Base-by-base conservation (phyloP, 2,888 invertebrate genomes). In the Callimorpha dominula region DNA sequence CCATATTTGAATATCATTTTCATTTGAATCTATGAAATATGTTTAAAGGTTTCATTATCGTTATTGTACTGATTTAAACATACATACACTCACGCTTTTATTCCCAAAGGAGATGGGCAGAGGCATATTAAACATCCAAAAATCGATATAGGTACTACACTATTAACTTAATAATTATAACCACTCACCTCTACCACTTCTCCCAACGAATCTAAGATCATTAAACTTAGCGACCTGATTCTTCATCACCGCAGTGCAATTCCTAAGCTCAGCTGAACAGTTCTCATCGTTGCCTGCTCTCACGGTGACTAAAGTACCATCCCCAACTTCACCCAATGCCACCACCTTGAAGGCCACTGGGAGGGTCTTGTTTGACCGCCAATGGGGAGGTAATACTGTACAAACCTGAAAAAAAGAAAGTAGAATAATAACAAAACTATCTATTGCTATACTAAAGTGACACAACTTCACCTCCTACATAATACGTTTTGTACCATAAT, bases 161-260 rank as follows among this genome's bases (percentile, higher is more conserved):
- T 20, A 57, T 57, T 31, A 60, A 1, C 5, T 31, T 14, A 60
- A 31, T 31, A 60, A 14, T 11, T 7, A 15, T 64, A 42, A 64
- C n/a, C 49, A 82, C 97, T 97, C 91, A 99, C 99, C 99, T 97
- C 99, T 96, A 71, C 99, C 99, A 91, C 99, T 99, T 86, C 99
- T 96, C 67, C 99, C 99, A 85, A 99, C 99, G 96, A 99, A 99
- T 92, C 99, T 96, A 74, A 99, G 96, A 96, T 99, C 99, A 92
- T 99, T 99, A 95, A 99, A 99, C 96, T 99, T 99, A 71, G 99
- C 99, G 82, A 99, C 98, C 93, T 99, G 99, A 92, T 99, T 99
- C 96, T 99, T 99, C 98, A 99, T 98, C 79, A 99, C 98, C 0
- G 99, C 99, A 20, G 98, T 98, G 86, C 97, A 98, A 95, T 99